Evolutionary conservation across 1,140 invertebrate genomes (phyloP), one percentile per base, ranked within the genome.

Genomic region (Dendrolimus kikuchii): DNA sequence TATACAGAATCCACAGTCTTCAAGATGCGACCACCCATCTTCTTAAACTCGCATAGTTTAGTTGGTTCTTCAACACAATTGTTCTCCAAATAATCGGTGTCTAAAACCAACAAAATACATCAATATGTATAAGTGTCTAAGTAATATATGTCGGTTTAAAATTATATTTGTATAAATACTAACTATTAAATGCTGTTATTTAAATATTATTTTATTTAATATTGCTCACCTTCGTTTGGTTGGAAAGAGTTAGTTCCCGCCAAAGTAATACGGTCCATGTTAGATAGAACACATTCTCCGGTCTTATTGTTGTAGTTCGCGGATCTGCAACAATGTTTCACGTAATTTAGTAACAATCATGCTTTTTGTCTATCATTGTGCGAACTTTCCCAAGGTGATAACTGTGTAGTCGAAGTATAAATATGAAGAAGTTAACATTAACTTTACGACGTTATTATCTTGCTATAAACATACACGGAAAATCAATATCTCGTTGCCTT

Each of bases 1-100:
- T 95, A 97, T 5, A 98, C 96, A 4, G 95, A 95, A 71, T 98
- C 96, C 4, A 98, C 96, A 0, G 96, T 98, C 84, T 98, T 98
- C 39, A 98, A 84, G 62, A 98, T 97, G 54, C 94, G 91, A 0
- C 95, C 95, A 38, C 90, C 91, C 63, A 97, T 89, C 66, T 95
- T 95, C 75, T 96, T 95, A 86, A 98, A 98, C 75, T 98, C 95
- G 85, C 96, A 98, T 44, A 98, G 87, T 81, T 96, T 96, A 8
- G 94, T 94, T 3, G 95, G 95, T 74, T 96, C 95, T 62, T 95
- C 93, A 6, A 95, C 93, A 77, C 95, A 97, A 80, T 96, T 95
- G 76, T 96, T 96, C 74, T 97, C 95, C 75, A 96, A 90, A 81
- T 96, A 97, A 68, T 97, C 95, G 54, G 89, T 89, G 60, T 89